Base-by-base conservation (phyloP, 2,888 invertebrate species). In the Acanthosepion lycidas region DNA sequence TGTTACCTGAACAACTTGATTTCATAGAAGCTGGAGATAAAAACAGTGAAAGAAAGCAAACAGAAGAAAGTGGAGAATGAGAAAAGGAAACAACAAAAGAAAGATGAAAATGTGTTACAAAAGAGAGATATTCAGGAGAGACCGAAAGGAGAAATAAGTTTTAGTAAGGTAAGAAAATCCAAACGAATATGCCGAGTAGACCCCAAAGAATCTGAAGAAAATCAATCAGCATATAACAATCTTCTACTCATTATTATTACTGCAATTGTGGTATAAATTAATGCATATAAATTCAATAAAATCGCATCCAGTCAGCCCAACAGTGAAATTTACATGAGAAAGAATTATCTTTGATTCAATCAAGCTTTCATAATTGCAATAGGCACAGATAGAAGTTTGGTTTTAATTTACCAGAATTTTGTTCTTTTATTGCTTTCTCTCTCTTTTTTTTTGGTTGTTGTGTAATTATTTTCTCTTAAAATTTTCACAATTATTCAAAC, bases 271-370 rank as follows among this genome's bases (percentile, higher is more conserved):
- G 15, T n/a, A n/a, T n/a, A n/a, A 78, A 78, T 78, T 78, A 78
- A 78, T 12, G n/a, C 33, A 78, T 78, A n/a, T 78, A 78, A 78
- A 78, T 78, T 33, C 78, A 78, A 78, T 78, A 78, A 78, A 78
- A n/a, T 23, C 18, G 0, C 15, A n/a, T 78, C 78, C 33, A 33
- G n/a, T 18, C 12, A 78, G 33, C 15, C n/a, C 15, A 15, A 33
- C 78, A 78, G 15, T 78, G 78, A 78, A 78, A 78, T 78, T 78
- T 78, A n/a, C 78, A 78, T n/a, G 78, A n/a, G 78, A 78, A 78
- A 78, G 78, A 33, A 59, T 59, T 5, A 59, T 59, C 59, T 23
- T 59, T 20, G 59, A 59, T 59, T 23, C 26, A 59, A 59, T 23
- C 59, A 59, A n/a, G 33, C 33, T 23, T 78, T 18, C 33, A 78